Evolutionary conservation across 2,113 vertebrate genomes (phyloP).

Genomic region (Fulica atra): DNA sequence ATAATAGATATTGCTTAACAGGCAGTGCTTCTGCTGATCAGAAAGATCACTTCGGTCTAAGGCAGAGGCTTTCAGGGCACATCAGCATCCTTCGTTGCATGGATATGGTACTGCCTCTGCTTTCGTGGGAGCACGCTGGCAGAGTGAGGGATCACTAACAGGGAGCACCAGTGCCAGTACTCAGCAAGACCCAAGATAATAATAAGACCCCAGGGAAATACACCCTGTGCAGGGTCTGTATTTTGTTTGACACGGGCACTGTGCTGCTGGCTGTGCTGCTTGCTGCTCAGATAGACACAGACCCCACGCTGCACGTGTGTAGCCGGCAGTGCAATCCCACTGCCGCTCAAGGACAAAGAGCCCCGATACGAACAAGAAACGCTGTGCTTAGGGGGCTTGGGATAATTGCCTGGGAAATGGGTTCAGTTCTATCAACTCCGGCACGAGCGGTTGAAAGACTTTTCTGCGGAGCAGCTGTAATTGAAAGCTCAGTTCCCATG

Average conservation of each 20-base stretch:
- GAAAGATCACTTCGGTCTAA: not conserved
- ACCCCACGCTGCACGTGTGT: fast-evolving
- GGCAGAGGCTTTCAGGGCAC: not conserved
- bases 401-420: not conserved
- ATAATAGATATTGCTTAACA: not conserved
- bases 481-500: slow-evolving; percentile 41
- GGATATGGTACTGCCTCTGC: not conserved
- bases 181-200: too few species aligned
- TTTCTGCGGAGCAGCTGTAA: slow-evolving; percentile 12
- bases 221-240: not conserved
- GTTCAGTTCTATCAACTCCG: not conserved
- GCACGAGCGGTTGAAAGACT: not conserved
- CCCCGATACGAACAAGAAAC: not conserved
- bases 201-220: not conserved
- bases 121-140: not conserved
- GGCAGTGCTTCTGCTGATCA: not conserved
- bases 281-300: not conserved
- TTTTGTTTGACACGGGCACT: not conserved
- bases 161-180: not conserved
- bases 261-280: not conserved
- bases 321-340: too few species aligned
- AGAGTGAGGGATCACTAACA: not conserved
- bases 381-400: not conserved
- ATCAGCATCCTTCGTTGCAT: not conserved
- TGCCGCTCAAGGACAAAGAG: not conserved